Conservation (phyloP, 1,140 invertebrate genomes). For the Pseudobourletiella spinata region DNA sequence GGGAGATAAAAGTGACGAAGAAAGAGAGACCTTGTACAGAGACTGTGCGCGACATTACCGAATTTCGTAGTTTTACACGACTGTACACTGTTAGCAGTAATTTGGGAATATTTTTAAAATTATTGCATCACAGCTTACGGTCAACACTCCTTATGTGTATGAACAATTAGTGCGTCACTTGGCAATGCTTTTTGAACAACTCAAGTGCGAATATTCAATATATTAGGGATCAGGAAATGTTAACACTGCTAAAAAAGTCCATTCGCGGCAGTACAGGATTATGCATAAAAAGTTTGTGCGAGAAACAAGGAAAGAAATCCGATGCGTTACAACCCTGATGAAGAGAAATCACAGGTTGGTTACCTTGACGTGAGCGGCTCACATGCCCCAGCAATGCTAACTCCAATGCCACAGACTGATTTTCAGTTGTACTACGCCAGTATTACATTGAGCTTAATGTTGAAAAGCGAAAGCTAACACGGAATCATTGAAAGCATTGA, state of each 20-base stretch:
- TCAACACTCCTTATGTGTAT: not conserved
- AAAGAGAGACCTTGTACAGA: not conserved
- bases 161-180: not conserved
- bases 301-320: not conserved
- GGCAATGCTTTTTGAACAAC: not conserved
- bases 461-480: too few relatives aligned
- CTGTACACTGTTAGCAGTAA: not conserved
- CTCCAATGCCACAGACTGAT: not conserved
- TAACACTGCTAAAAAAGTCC: not conserved
- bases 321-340: not conserved
- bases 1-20: not conserved
- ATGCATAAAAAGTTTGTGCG: not conserved
- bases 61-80: not conserved
- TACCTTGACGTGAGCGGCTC: not conserved
- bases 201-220: not conserved
- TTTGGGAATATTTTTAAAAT: not conserved
- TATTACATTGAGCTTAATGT: too few relatives aligned
- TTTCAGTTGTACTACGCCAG: not conserved
- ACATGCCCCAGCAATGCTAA: not conserved
- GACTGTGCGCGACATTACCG: not conserved
- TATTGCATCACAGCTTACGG: not conserved
- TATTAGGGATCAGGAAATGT: not conserved
- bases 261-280: not conserved
- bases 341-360: not conserved
- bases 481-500: too few relatives aligned